Base-by-base conservation (phyloP, 2,888 invertebrate genomes). In the Alloplasta piceator region DNA sequence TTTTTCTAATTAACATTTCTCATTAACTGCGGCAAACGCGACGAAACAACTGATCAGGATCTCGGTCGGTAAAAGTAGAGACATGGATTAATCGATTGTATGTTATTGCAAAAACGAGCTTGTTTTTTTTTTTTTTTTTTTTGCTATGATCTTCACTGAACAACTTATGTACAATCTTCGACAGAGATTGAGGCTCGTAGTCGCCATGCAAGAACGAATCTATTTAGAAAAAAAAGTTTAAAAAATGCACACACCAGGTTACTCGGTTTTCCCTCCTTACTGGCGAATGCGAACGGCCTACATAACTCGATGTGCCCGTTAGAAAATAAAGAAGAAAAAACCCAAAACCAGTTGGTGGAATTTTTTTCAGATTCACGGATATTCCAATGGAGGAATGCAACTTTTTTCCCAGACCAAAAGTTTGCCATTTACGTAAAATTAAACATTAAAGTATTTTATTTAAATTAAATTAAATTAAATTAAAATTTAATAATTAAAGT, bases 191-290 rank as follows among this genome's bases (percentile, higher is more conserved):
- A 56, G 63, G 6, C 48, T 6, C 41, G 64, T 66, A 77, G 60
- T 50, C 6, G 41, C 10, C n/a, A 5, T 0, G 48, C 26, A 26
- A 46, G 16, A 68, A 64, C 55, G 52, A 68, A n/a, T 43, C 61
- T 52, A 73, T 58, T 12, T 64, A 75, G 63, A 48, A 76, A 73
- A 61, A 70, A 68, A 60, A 12, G 39, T n/a, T n/a, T 36, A 80
- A 80, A 78, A 78, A 80, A 85, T 43, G 48, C 39, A 66, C 7
- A 36, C 14, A 6, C 16, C 56, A 67, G 84, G 84, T 73, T 63
- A 85, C 80, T 73, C 68, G 83, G 82, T 85, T 90, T 88, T 89
- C 88, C 86, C 89, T 87, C 87, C 85, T 83, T 88, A 85, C 81
- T 79, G 43, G 83, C 61, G 68, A 78, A 63, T 50, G 80, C 60